Percentiles rank a stretch among this genome's conserved stretches.
These are phyloP conservation scores for Nemoura dubitans DNA, from an alignment of 2,888 invertebrate genomes.

Conservation along the genomic window DNA sequence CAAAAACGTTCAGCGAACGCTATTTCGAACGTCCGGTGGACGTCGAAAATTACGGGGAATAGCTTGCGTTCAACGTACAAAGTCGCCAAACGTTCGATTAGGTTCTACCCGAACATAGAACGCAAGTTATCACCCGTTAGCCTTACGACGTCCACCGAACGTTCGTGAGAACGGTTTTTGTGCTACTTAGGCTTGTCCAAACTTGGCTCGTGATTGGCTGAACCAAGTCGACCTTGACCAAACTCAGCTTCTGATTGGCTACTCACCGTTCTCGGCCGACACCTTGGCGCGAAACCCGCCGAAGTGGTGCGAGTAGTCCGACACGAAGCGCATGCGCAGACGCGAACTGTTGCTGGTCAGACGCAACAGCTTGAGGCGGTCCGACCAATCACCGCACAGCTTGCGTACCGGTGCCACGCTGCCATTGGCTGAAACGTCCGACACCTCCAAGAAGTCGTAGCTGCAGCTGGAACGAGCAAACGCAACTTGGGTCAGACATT, in stretches of 20 bases:
- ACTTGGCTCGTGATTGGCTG: no score
- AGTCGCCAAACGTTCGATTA: no score
- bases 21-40: no score
- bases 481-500: not conserved
- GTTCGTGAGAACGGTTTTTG: no score
- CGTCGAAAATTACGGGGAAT: no score
- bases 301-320: slow-evolving; percentile 81
- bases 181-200: no score
- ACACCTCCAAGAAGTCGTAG: slow-evolving; percentile 69
- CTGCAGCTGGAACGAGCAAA: slow-evolving; percentile 69
- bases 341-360: slow-evolving; percentile 70
- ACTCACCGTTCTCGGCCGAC: slow-evolving; percentile 78
- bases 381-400: slow-evolving; percentile 81
- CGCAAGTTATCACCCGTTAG: no score
- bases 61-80: no score
- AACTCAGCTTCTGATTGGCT: not conserved
- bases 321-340: slow-evolving; percentile 74
- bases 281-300: slow-evolving; percentile 78
- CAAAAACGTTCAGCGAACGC: no score
- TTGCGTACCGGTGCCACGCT: slow-evolving; percentile 39
- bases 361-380: slow-evolving; percentile 76
- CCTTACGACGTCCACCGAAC: no score
- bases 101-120: no score
- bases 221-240: not conserved
- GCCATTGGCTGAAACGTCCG: slow-evolving; percentile 40